Evolutionary conservation across 2,888 invertebrate genomes (phyloP), one percentile per base, ranked within the genome.

Genomic region (Dendrolimus houi): DNA sequence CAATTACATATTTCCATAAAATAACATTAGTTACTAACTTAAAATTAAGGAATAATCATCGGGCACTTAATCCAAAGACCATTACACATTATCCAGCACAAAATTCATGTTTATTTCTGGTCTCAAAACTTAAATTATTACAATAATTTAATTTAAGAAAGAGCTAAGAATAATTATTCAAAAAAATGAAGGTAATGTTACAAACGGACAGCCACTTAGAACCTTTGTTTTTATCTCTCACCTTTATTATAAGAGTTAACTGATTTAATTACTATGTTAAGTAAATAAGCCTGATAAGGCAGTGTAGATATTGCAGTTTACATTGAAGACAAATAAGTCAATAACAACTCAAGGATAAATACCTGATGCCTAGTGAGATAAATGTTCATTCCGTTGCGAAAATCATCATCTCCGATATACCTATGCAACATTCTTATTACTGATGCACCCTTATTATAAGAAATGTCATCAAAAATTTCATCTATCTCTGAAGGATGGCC

Each of bases 391-490:
- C 99, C 99, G 81, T 95, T 96, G 52, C 96, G 93, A 80, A 98
- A 98, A 83, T 97, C 96, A 74, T 94, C 94, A 83, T 98, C 97
- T 12, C 98, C 98, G 73, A 99, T 96, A 74, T 96, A 99, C 73
- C 94, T 93, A 77, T 98, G 97, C 63, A 99, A 87, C 98, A 99
- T 99, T 64, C 99, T 92, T 63, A 98, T 97, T 8, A 98, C 95
- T 56, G 97, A 97, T 1, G 98, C 98, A 7, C 98, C 98, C 82
- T 99, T 99, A 75, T 96, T 95, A 85, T 99, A 99, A 52, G 98
- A 98, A 71, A 99, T 99, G 70, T 96, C 96, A 89, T 99, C 99
- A 89, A 99, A 99, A 67, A 99, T 99, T 84, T 99, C 98, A 85
- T 98, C 98, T 59, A 99, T 96, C 85, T 99, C 98, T 9, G 95